A percentile compares a stretch with the other conserved stretches of the same genome.
These are phyloP conservation scores for Romanogobio albipinnatus DNA, from an alignment of 2,113 vertebrate species.

Conservation along the genomic window DNA sequence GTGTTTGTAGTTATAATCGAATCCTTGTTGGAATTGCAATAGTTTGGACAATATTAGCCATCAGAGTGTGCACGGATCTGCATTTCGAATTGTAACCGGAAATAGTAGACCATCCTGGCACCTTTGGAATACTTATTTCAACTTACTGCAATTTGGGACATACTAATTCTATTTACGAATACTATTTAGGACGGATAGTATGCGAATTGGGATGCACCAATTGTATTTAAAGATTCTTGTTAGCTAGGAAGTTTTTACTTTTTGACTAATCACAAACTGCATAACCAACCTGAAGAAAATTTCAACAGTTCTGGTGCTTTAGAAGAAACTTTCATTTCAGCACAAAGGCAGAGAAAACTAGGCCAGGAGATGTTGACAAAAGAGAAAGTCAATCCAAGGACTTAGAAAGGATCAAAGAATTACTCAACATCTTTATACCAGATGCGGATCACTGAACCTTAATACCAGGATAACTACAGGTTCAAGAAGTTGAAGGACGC, in stretches of 20 bases:
- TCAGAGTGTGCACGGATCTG: too few species aligned
- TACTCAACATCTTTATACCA: not conserved
- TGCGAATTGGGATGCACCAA: too few species aligned
- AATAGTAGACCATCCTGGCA: too few species aligned
- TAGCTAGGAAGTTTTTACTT: not conserved
- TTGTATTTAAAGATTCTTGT: not conserved
- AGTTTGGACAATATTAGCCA: too few species aligned
- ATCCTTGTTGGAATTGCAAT: too few species aligned
- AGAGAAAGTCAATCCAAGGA: constrained; percentile 2
- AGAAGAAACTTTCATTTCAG: not conserved
- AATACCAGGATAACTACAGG: not conserved
- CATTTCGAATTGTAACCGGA: too few species aligned
- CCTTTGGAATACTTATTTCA: too few species aligned
- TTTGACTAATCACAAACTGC: not conserved
- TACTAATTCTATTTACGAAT: too few species aligned
- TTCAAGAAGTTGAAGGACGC: not conserved
- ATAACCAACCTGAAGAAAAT: not conserved
- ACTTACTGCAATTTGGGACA: too few species aligned
- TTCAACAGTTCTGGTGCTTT: not conserved
- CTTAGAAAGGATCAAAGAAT: constrained; percentile 6
- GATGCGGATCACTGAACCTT: not conserved
- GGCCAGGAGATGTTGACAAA: not conserved
- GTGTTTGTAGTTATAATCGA: too few species aligned
- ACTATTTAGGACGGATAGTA: too few species aligned
- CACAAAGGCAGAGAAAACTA: not conserved